Conservation (phyloP, 1,140 invertebrate genomes). For the Hirudo medicinalis region DNA sequence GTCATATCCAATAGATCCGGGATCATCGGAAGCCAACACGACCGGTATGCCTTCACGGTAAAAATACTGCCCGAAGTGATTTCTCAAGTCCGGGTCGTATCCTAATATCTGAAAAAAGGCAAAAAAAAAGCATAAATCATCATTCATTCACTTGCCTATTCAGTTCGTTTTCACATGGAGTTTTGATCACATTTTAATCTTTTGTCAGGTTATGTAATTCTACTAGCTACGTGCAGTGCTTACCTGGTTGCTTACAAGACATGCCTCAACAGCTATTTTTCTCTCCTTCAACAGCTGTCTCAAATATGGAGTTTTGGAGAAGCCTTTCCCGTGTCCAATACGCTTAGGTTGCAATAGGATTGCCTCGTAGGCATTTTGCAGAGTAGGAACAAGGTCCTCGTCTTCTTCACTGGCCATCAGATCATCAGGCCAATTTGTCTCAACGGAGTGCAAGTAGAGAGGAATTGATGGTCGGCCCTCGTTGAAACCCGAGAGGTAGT, state of each 20-base stretch:
- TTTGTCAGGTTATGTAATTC: background rate
- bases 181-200: background rate
- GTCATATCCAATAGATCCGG: conserved; percentile 29
- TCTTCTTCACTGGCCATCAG: conserved; percentile 24
- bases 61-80: conserved; percentile 28
- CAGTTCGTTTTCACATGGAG: background rate
- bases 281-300: conserved; percentile 25
- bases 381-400: conserved; percentile 25
- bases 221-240: background rate
- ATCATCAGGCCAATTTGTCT: conserved; percentile 31
- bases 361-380: conserved; percentile 28
- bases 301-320: conserved; percentile 28
- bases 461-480: conserved; percentile 20
- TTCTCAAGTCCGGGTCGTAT: conserved; percentile 27
- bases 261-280: conserved; percentile 28
- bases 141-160: background rate
- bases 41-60: conserved; percentile 28
- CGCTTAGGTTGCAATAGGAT: conserved; percentile 26
- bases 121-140: background rate
- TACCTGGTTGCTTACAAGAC: conserved; percentile 29
- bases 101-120: conserved; percentile 25
- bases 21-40: conserved; percentile 30
- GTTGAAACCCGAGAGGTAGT: conserved; percentile 13
- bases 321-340: conserved; percentile 28
- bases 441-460: conserved; percentile 27